Conservation (phyloP, 2,888 invertebrate genomes). For the Amitus sp. region DNA sequence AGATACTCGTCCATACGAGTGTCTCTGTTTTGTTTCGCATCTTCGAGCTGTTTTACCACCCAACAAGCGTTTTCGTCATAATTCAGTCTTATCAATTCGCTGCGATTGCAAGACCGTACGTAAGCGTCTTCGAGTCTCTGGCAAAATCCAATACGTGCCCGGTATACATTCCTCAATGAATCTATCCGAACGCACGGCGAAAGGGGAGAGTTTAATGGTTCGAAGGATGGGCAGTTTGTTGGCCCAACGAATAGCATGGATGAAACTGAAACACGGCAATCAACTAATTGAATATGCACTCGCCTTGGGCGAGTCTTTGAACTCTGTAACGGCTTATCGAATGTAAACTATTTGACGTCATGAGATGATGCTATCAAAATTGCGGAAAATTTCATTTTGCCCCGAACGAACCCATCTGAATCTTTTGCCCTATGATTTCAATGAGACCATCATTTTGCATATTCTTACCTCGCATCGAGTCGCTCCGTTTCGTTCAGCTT, state of each 20-base stretch:
- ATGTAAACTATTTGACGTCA: conserved; percentile 19
- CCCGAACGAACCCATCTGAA: neutral
- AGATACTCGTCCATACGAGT: conserved; percentile 11
- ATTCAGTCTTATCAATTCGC: conserved; percentile 11
- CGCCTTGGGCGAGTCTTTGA: conserved; percentile 22
- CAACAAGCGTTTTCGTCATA: conserved; percentile 18
- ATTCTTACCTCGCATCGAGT: neutral
- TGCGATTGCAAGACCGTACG: conserved; percentile 14
- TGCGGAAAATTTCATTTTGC: conserved; percentile 6
- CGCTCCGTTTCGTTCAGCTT: too few relatives aligned
- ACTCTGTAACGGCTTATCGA: conserved; percentile 16
- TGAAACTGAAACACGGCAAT: conserved; percentile 20
- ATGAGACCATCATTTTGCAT: neutral
- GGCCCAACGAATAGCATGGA: conserved; percentile 16
- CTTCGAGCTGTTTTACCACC: neutral
- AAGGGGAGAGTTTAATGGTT: conserved; percentile 15
- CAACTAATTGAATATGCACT: conserved; percentile 27
- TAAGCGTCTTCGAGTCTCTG: conserved; percentile 13
- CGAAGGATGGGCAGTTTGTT: conserved; percentile 9
- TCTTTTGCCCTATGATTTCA: conserved; percentile 3
- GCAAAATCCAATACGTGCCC: conserved; percentile 15
- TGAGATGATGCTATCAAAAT: conserved; percentile 14
- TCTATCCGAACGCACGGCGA: conserved; percentile 5
- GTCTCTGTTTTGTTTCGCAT: conserved; percentile 12
- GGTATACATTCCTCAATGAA: conserved; percentile 8